Base-by-base conservation (phyloP, 2,113 vertebrate species). In the Monopterus albus region DNA sequence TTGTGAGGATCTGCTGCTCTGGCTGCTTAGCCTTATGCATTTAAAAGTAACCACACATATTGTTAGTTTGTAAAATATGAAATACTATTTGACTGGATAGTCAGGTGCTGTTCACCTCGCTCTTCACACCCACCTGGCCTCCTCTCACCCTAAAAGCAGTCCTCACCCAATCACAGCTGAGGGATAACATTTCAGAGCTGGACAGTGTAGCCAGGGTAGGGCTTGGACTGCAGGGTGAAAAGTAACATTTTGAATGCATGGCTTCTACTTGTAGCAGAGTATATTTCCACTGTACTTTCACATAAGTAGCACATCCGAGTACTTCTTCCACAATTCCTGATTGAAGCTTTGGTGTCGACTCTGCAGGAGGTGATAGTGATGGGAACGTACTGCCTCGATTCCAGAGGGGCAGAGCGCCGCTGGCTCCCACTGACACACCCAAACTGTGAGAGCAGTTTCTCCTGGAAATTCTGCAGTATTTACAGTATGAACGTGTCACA, bases 361-460 rank as follows among this genome's bases (percentile, higher is more conserved):
- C 86, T 75, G 82, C 95, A 91, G 94, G 92, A 73, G 91, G 76
- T 79, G 92, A 88, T 18, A 75, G 61, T 60, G 79, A 86, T 35
- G 62, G 59, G 72, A 91, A 78, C 76, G 78, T 83, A 72, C 90
- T 88, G 14, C 88, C 79, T 58, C 87, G 85, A 64, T 83, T 82
- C 80, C 86, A 87, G 83, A 92, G 92, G 86, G 91, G 88, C 88
- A 85, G 85, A 87, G 96, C 95, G 20, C 98, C 96, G 56, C 91
- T 98, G 90, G 96, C 96, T 88, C 96, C 96, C 50, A 95, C 94
- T 15, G 95, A 95, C 77, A 98, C 96, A 7, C 96, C 96, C 0
- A 96, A 95, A 88, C 94, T 98, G 83, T 99, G 94, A 96, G 61
- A 64, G 67, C 46, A 21, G 69, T 55, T 49, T 72, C 53, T 83